Evolutionary conservation across 2,888 invertebrate genomes (phyloP).

Genomic region (Erebia epiphron): DNA sequence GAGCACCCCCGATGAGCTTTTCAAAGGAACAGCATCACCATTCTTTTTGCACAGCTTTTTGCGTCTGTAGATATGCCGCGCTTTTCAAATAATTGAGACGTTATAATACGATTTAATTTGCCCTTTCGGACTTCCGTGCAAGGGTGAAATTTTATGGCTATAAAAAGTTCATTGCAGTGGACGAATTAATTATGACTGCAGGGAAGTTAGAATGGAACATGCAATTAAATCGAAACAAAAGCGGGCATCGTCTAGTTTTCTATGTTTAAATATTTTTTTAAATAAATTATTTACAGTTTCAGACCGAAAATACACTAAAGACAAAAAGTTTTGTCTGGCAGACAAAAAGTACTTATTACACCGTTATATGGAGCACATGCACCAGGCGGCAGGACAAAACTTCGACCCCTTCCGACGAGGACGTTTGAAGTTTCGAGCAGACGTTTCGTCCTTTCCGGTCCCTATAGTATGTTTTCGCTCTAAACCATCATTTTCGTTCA

Average conservation of each 20-base stretch:
- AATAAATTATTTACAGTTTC: neutral
- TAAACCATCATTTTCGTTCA: no score
- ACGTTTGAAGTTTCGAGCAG: no score
- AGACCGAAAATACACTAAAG: no score
- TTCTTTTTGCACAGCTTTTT: constrained; percentile 58
- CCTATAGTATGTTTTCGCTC: no score
- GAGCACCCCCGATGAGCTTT: constrained; percentile 75
- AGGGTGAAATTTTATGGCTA: constrained; percentile 53
- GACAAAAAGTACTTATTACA: no score
- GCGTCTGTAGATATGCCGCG: constrained; percentile 67
- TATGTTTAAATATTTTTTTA: no score
- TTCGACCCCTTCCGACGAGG: no score
- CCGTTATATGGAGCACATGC: no score
- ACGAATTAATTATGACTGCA: constrained; percentile 38
- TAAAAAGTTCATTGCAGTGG: constrained; percentile 36
- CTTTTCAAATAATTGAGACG: constrained; percentile 79
- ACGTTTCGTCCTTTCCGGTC: no score
- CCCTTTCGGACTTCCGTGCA: constrained; percentile 60
- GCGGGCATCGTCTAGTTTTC: no score
- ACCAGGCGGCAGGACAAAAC: no score
- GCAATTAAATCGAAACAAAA: neutral
- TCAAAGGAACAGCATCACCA: constrained; percentile 76
- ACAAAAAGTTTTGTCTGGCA: no score
- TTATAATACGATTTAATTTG: constrained; percentile 78
- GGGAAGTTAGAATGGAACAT: constrained; percentile 20